Base-by-base conservation (phyloP, 2,113 vertebrate species). In the Sturnira hondurensis region DNA sequence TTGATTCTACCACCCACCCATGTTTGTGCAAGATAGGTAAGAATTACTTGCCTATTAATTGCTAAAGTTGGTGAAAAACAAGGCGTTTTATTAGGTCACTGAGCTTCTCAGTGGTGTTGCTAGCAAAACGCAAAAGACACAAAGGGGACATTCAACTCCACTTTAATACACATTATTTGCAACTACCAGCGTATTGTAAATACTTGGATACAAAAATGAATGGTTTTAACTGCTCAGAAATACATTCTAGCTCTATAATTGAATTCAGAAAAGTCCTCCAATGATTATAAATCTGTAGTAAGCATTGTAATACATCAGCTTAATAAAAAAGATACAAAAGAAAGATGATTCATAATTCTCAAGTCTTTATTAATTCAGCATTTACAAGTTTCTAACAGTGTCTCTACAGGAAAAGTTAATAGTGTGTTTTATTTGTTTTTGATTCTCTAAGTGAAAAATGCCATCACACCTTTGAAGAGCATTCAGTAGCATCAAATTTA, bases 61-160 rank as follows among this genome's bases (percentile, higher is more conserved):
- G 45, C 82, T 96, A 77, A 71, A 80, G 74, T 92, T 94, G 20
- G 43, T 93, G 47, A 81, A 63, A 96, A 96, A 89, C 82, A 70
- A 89, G 31, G 24, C 13, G 0, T 83, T 84, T 89, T 83, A 68
- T 74, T 86, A 85, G 47, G 36, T 86, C 63, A 45, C 36, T 82
- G 54, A 76, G 47, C 7, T 4, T 90, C 22, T 76, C 77, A 28
- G 22, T 33, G 56, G 85, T 45, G 4, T 36, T 47, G 22, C 80
- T 38, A 89, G 88, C 47, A 94, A 68, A 92, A 68, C 50, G 16
- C 41, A 17, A 86, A 93, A 84, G 45, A 67, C 17, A 15, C 19
- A 47, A 71, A 67, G 81, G 26, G 20, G 71, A 74, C 36, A 45
- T 86, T 81, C 38, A 28, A 26, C 36, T n/a, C 74, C 41, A 63